These are phyloP conservation scores for Heliangelus exortis DNA, from an alignment of 2,797 vertebrate species.

Conservation along the genomic window DNA sequence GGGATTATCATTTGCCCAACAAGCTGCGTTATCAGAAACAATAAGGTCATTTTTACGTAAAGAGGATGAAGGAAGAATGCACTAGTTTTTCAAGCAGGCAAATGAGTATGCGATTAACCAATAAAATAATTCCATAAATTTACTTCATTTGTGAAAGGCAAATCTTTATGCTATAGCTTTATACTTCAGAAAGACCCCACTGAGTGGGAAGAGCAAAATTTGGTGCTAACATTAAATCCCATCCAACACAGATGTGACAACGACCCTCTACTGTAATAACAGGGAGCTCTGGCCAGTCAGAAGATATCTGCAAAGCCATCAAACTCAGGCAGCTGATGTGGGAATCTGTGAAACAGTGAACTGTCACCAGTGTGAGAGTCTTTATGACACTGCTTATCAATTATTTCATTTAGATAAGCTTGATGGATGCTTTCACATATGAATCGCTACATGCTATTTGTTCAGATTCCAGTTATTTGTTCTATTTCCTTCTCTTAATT, in stretches of 20 bases:
- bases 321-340: not conserved
- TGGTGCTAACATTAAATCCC: not conserved
- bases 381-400: not conserved
- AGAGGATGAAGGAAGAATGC: constrained; percentile 23
- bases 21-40: constrained; percentile 36
- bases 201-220: not conserved
- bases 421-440: not conserved
- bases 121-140: constrained; percentile 19
- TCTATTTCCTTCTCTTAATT: not conserved
- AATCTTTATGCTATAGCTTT: constrained; percentile 10
- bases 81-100: constrained; percentile 12
- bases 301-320: not conserved
- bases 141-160: constrained; percentile 7
- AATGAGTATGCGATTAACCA: constrained; percentile 59
- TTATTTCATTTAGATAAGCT: not conserved
- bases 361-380: not conserved
- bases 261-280: not conserved
- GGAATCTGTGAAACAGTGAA: not conserved
- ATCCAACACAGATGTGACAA: not conserved
- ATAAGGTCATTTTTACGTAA: constrained; percentile 53
- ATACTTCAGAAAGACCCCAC: not conserved
- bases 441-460: not conserved
- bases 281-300: not conserved
- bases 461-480: not conserved
- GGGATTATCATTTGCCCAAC: constrained; percentile 50